A percentile compares a stretch with the other conserved stretches of the same genome.
Evolutionary conservation across 2,888 invertebrate genomes (phyloP).

Genomic region (Dryococelus australis): DNA sequence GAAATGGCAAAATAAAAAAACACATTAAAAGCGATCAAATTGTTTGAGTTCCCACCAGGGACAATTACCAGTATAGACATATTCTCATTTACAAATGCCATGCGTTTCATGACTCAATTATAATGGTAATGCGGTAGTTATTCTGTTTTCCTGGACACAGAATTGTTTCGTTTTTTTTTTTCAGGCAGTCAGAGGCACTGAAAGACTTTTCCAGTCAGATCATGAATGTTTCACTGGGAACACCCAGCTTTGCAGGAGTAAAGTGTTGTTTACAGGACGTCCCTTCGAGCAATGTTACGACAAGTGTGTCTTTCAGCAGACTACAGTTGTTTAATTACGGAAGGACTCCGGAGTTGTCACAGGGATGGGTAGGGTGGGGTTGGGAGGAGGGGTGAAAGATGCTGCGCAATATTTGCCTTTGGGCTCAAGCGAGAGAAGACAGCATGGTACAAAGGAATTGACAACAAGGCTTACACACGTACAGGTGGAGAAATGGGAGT

Average conservation of each 20-base stretch:
- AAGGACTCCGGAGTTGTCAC: background rate
- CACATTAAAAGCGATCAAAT: too few species aligned
- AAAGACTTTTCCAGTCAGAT: background rate
- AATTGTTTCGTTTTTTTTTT: too few species aligned
- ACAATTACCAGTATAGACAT: too few species aligned
- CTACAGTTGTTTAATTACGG: slow-evolving; percentile 3
- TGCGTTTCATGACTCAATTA: too few species aligned
- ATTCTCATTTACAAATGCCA: too few species aligned
- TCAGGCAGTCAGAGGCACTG: too few species aligned
- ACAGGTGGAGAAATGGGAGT: background rate
- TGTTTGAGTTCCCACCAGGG: too few species aligned
- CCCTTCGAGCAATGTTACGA: background rate
- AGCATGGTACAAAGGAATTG: background rate
- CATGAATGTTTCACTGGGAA: background rate
- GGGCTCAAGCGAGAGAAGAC: background rate
- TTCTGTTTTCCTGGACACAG: too few species aligned
- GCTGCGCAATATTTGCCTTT: background rate
- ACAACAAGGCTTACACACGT: background rate
- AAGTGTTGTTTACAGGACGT: background rate
- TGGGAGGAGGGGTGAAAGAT: background rate
- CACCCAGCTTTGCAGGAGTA: background rate
- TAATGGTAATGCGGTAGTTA: too few species aligned
- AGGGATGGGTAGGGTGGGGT: background rate
- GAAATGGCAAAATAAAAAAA: too few species aligned
- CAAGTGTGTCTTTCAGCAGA: background rate